phyloP scores from a whole-genome alignment of 2,888 invertebrate genomes.

The Parochlus steinenii region DNA sequence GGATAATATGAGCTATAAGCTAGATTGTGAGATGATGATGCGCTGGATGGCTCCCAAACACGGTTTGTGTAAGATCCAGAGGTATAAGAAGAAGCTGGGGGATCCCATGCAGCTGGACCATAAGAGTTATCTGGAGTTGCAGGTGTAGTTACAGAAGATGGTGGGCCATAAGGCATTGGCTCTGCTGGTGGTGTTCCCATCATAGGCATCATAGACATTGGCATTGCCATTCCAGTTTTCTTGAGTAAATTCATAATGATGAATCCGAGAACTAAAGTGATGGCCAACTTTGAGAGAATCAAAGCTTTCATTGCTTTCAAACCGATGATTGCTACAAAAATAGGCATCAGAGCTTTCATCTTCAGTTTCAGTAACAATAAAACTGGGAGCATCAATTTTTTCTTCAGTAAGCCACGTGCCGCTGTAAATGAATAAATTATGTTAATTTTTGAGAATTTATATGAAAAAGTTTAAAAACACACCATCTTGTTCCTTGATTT shows the following conservation, averaged over 20 bases:
- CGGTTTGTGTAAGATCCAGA: slow-evolving; percentile 59
- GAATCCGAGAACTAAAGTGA: slow-evolving; percentile 65
- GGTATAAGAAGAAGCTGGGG: slow-evolving; percentile 52
- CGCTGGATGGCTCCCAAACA: slow-evolving; percentile 48
- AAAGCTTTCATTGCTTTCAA: slow-evolving; percentile 71
- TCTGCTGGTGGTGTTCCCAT: slow-evolving; percentile 32
- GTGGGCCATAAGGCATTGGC: slow-evolving; percentile 49
- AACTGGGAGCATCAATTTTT: slow-evolving; percentile 65
- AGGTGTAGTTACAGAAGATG: slow-evolving; percentile 40
- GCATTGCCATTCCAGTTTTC: slow-evolving; percentile 62
- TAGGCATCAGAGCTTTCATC: slow-evolving; percentile 69
- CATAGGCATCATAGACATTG: slow-evolving; percentile 45
- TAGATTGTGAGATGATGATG: slow-evolving; percentile 35
- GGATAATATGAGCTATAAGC: slow-evolving; percentile 59
- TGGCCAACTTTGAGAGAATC: slow-evolving; percentile 67
- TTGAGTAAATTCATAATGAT: slow-evolving; percentile 60
- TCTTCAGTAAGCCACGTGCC: slow-evolving; percentile 64
- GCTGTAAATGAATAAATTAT: slow-evolving; percentile 36
- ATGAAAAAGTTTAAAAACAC: slow-evolving; percentile 25
- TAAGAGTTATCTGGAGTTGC: slow-evolving; percentile 52
- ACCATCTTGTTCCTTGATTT: slow-evolving; percentile 32
- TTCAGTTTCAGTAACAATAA: slow-evolving; percentile 65
- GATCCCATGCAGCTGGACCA: slow-evolving; percentile 50
- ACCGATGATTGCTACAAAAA: slow-evolving; percentile 59
- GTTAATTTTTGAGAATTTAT: slow-evolving; percentile 5